A percentile compares a stretch with the other conserved stretches of the same genome.
Evolutionary conservation across 37 sponge, comb jelly and placozoan species (phyloP).

Genomic region (Ianthella basta): DNA sequence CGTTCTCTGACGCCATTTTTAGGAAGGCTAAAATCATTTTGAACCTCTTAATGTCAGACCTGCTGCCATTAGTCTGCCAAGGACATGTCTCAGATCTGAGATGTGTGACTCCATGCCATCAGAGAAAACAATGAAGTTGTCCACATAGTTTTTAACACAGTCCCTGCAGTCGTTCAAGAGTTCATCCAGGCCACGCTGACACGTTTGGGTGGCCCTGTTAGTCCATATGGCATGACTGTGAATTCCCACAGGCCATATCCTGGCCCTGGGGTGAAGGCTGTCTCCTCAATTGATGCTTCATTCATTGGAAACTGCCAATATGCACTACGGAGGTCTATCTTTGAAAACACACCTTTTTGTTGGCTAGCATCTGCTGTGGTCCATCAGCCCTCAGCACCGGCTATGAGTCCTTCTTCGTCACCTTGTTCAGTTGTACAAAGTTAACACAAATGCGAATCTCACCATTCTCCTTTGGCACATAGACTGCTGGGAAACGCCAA

Average conservation of each 20-base stretch:
- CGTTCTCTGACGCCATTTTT: too few species aligned
- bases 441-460: slow-evolving; percentile 22
- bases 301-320: slow-evolving; percentile 18
- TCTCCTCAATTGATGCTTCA: slow-evolving; percentile 10
- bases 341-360: not conserved
- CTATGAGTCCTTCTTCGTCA: too few species aligned
- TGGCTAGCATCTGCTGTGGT: not conserved
- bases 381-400: slow-evolving; percentile 10
- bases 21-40: too few species aligned
- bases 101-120: slow-evolving; percentile 3
- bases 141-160: not conserved
- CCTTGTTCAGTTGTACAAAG: not conserved
- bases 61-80: not conserved
- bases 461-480: slow-evolving; percentile 29
- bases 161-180: not conserved
- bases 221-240: slow-evolving; percentile 18
- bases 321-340: slow-evolving; percentile 18
- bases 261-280: slow-evolving; percentile 20
- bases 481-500: slow-evolving; percentile 36
- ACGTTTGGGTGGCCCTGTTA: slow-evolving; percentile 19
- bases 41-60: not conserved
- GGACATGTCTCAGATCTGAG: not conserved
- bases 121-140: not conserved
- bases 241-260: slow-evolving; percentile 16
- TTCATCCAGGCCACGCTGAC: not conserved